These are phyloP conservation scores for Pomatostomus ruficeps DNA, from an alignment of 2,113 vertebrate species.

Conservation along the genomic window DNA sequence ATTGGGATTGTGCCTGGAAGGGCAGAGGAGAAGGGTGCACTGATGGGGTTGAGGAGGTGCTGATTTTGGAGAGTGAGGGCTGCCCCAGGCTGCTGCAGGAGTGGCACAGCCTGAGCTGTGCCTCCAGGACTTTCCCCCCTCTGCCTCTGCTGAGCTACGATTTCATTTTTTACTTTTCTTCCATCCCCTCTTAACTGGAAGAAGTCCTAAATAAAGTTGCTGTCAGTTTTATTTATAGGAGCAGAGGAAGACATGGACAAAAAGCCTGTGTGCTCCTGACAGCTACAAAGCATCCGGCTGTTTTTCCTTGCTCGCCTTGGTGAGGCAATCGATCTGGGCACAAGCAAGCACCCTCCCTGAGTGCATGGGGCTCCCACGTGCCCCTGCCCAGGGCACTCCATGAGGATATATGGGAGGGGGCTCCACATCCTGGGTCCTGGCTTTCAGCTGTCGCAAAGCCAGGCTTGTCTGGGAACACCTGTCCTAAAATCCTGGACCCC, in stretches of 20 bases:
- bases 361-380: rapidly evolving
- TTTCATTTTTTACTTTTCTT: slow-evolving; percentile 38
- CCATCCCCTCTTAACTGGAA: slow-evolving; percentile 15
- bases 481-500: not conserved
- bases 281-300: slow-evolving; percentile 3
- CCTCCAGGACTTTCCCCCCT: not conserved
- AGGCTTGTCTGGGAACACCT: not conserved
- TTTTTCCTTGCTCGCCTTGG: not conserved
- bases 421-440: not conserved
- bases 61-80: not conserved
- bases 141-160: not conserved
- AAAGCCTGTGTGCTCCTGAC: slow-evolving; percentile 36
- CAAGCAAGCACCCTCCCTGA: not conserved
- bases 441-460: not conserved
- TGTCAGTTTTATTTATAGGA: slow-evolving; percentile 44
- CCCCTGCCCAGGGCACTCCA: not conserved
- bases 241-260: not conserved
- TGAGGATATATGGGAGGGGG: not conserved
- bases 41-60: not conserved
- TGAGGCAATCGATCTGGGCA: not conserved
- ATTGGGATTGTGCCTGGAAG: not conserved
- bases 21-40: not conserved
- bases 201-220: slow-evolving; percentile 61
- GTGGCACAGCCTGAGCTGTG: not conserved
- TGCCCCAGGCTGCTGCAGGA: not conserved